phyloP scores from a whole-genome alignment of 2,113 vertebrate genomes.

The Pterocles orientalis region DNA sequence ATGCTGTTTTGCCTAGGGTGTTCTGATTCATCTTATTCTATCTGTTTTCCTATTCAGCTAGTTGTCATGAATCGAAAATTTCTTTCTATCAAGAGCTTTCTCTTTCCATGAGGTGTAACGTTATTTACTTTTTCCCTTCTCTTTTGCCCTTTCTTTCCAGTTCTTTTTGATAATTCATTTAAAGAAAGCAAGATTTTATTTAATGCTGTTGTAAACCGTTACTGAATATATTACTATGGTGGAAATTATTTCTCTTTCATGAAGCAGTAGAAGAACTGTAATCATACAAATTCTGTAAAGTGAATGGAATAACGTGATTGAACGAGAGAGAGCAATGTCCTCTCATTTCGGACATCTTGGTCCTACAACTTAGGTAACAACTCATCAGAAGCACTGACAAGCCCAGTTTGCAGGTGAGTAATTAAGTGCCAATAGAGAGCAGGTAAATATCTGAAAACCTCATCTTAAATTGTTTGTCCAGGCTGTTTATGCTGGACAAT shows the following conservation, averaged over 20 bases:
- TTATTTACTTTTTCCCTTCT: conserved; percentile 41
- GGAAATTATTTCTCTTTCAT: neutral
- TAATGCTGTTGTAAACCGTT: neutral
- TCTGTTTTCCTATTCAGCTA: conserved; percentile 62
- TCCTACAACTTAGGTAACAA: neutral
- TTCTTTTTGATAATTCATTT: conserved; percentile 47
- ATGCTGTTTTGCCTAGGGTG: conserved; percentile 69
- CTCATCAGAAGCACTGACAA: neutral
- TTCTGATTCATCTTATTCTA: conserved; percentile 72
- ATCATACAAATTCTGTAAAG: neutral
- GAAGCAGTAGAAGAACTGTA: neutral
- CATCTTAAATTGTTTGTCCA: neutral
- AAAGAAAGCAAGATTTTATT: neutral
- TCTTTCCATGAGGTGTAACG: conserved; percentile 41
- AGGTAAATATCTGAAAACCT: neutral
- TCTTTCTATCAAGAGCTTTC: conserved; percentile 57
- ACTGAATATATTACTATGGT: neutral
- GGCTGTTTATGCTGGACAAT: neutral
- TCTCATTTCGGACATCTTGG: neutral
- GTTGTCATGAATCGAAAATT: conserved; percentile 47
- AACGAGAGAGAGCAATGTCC: neutral
- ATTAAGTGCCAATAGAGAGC: neutral
- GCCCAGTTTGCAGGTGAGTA: neutral
- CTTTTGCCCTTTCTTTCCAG: neutral
- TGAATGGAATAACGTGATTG: neutral